phyloP scores from a whole-genome alignment of 2,888 invertebrate genomes.

The Himalopsyche anomala region DNA sequence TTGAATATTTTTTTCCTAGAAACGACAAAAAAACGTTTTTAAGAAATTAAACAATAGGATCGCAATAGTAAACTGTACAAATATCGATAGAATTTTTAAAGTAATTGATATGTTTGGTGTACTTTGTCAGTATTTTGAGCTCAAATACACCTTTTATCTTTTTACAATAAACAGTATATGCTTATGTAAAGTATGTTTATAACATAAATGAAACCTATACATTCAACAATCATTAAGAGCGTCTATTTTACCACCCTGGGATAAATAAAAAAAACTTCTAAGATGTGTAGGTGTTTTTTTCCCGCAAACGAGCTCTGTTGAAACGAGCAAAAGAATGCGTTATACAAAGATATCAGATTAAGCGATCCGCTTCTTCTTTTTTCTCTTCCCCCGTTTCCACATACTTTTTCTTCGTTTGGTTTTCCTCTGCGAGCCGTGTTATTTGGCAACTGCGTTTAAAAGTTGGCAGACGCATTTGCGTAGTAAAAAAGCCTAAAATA shows the following conservation, averaged over 20 bases:
- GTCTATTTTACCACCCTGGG: background rate
- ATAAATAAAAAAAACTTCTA: background rate
- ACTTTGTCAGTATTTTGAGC: no score
- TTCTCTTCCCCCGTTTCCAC: background rate
- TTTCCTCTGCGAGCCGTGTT: conserved; percentile 39
- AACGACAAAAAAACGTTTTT: no score
- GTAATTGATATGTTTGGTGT: no score
- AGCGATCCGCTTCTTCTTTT: conserved; percentile 23
- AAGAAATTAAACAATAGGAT: no score
- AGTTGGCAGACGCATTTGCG: conserved; percentile 48
- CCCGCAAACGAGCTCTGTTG: conserved; percentile 48
- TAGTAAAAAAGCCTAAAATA: conserved; percentile 17
- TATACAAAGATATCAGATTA: conserved; percentile 53
- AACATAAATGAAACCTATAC: no score
- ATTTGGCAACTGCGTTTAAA: conserved; percentile 49
- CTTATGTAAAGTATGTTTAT: no score
- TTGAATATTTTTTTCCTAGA: no score
- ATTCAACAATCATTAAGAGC: background rate
- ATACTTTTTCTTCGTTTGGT: conserved; percentile 44
- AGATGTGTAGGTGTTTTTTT: conserved; percentile 42
- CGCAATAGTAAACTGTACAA: no score
- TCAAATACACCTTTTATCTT: no score
- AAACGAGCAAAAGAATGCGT: conserved; percentile 43
- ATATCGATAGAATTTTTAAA: no score
- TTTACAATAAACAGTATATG: no score